Evolutionary conservation across 2,113 vertebrate genomes (phyloP).

Genomic region (Ascaphus truei): DNA sequence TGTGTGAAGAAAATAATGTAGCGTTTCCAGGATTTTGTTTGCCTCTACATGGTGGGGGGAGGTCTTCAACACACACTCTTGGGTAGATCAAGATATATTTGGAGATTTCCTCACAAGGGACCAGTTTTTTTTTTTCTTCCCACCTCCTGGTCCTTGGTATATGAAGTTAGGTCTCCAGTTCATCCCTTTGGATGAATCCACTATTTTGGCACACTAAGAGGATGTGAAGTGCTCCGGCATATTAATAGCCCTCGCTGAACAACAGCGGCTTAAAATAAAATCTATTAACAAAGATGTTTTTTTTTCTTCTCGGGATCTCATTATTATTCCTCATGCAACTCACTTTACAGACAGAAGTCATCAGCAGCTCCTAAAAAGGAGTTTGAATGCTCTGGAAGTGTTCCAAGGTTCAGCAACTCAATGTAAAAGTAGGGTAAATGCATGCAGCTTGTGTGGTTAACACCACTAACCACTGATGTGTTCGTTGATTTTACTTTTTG

Average conservation of each 20-base stretch:
- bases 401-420: slow-evolving; percentile 25
- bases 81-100: too few relatives aligned
- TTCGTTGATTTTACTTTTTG: too few relatives aligned
- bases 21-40: too few relatives aligned
- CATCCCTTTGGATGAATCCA: slow-evolving; percentile 35
- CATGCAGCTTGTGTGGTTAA: background rate
- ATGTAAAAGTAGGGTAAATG: slow-evolving; percentile 14
- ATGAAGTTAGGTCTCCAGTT: slow-evolving; percentile 37
- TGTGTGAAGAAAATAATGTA: too few relatives aligned
- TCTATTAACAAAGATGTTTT: slow-evolving; percentile 41
- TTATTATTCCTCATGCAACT: slow-evolving; percentile 52
- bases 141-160: background rate
- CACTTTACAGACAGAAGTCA: slow-evolving; percentile 22
- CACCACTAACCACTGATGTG: too few relatives aligned
- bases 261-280: slow-evolving; percentile 42
- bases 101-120: too few relatives aligned
- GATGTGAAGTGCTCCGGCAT: slow-evolving; percentile 41
- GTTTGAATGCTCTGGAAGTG: background rate
- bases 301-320: slow-evolving; percentile 44
- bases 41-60: too few relatives aligned
- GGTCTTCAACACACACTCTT: too few relatives aligned
- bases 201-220: slow-evolving; percentile 41
- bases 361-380: background rate
- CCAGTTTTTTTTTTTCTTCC: too few relatives aligned
- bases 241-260: slow-evolving; percentile 48